These are phyloP conservation scores for Anastrepha ludens DNA, from an alignment of 1,140 invertebrate genomes.

Conservation along the genomic window DNA sequence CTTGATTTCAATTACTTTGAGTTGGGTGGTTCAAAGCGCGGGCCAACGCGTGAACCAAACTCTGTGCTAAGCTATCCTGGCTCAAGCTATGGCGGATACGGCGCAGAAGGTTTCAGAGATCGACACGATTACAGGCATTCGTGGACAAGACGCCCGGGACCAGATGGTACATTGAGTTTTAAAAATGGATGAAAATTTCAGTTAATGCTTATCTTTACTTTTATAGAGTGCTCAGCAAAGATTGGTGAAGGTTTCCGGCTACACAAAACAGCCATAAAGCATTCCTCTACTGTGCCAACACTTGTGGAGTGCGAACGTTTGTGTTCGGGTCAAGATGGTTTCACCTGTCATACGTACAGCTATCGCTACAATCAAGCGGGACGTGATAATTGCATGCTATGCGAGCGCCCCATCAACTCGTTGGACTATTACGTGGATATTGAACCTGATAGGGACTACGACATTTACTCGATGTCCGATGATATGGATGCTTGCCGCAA, in stretches of 20 bases:
- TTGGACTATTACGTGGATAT: constrained; percentile 84
- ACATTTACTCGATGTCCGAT: constrained; percentile 83
- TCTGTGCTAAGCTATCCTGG: constrained; percentile 68
- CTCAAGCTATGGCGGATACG: constrained; percentile 70
- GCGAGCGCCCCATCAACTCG: constrained; percentile 79
- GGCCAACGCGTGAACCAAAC: constrained; percentile 64
- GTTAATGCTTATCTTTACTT: background rate
- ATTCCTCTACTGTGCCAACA: constrained; percentile 79
- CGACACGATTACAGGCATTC: constrained; percentile 68
- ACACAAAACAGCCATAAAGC: constrained; percentile 79
- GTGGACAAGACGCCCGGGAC: constrained; percentile 70
- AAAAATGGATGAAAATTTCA: background rate
- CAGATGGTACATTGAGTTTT: constrained; percentile 63
- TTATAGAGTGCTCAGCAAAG: constrained; percentile 84
- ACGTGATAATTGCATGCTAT: constrained; percentile 85
- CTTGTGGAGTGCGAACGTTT: constrained; percentile 84
- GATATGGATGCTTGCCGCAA: constrained; percentile 76
- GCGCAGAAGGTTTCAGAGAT: constrained; percentile 60
- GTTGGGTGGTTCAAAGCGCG: constrained; percentile 59
- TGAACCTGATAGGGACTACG: constrained; percentile 84
- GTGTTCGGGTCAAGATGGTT: constrained; percentile 82
- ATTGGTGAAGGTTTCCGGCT: constrained; percentile 83
- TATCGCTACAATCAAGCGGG: constrained; percentile 77
- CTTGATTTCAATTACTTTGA: constrained; percentile 72
- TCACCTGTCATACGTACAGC: constrained; percentile 84